These are phyloP conservation scores for Raphicerus campestris DNA, from an alignment of 2,113 vertebrate species.

Conservation along the genomic window DNA sequence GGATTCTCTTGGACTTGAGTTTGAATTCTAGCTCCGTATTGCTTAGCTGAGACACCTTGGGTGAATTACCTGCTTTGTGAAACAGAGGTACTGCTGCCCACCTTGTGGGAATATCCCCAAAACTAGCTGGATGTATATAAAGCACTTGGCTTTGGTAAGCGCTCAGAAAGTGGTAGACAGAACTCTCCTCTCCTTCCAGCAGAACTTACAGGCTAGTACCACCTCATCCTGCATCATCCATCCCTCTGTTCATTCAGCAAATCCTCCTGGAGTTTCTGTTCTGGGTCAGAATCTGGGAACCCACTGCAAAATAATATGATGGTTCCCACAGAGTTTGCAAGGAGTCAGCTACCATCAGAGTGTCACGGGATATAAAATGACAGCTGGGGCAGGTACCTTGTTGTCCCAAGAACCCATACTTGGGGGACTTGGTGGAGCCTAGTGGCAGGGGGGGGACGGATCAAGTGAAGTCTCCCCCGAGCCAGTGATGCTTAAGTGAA, in stretches of 20 bases:
- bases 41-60: background rate
- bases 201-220: background rate
- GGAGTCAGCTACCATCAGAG: fast-evolving
- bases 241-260: background rate
- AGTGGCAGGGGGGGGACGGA: fast-evolving
- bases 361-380: fast-evolving
- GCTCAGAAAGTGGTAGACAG: background rate
- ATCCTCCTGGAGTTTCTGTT: background rate
- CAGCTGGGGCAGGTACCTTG: fast-evolving
- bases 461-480: background rate
- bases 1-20: background rate
- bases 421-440: background rate
- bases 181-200: background rate
- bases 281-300: background rate
- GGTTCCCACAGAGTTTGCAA: fast-evolving
- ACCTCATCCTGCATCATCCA: fast-evolving
- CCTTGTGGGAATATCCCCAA: background rate
- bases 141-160: background rate
- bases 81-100: background rate
- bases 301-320: fast-evolving
- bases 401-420: background rate
- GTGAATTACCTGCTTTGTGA: background rate
- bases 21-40: background rate
- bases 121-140: background rate
- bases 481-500: background rate